phyloP scores from a whole-genome alignment of 1,140 invertebrate genomes.

The Trialeurodes vaporariorum region DNA sequence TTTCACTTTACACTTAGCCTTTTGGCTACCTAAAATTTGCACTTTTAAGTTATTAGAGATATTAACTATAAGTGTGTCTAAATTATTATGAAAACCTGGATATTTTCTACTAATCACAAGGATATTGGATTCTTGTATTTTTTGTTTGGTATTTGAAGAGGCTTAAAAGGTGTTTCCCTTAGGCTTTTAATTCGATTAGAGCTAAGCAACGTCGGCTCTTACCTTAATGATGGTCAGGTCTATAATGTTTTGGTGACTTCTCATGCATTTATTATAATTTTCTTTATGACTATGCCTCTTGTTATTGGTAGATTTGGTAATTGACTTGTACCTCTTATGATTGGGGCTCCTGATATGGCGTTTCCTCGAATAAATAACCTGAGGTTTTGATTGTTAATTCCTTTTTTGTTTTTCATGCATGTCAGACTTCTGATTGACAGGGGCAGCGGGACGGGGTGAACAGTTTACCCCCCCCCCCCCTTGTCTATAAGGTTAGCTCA shows the following conservation, averaged over 20 bases:
- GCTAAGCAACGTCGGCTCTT: slow-evolving; percentile 43
- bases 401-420: slow-evolving; percentile 45
- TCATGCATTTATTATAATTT: slow-evolving; percentile 67
- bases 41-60: no score
- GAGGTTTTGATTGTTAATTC: slow-evolving; percentile 58
- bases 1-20: no score
- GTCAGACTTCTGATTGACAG: slow-evolving; percentile 43
- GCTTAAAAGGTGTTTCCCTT: slow-evolving; percentile 45
- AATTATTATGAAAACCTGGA: no score
- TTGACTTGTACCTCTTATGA: slow-evolving; percentile 45
- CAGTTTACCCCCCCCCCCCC: slow-evolving; percentile 53
- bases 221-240: slow-evolving; percentile 53
- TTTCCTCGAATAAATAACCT: slow-evolving; percentile 67
- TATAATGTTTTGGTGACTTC: slow-evolving; percentile 59
- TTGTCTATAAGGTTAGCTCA: slow-evolving; percentile 38
- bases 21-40: no score
- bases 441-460: slow-evolving; percentile 52
- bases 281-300: slow-evolving; percentile 65
- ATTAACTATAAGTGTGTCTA: no score
- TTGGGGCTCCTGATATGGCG: slow-evolving; percentile 57
- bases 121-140: slow-evolving; percentile 65
- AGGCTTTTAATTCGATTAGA: slow-evolving; percentile 54
- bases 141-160: slow-evolving; percentile 52
- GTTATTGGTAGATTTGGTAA: slow-evolving; percentile 49
- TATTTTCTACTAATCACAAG: slow-evolving; percentile 60